Base-by-base conservation (phyloP, 2,113 vertebrate species). In the Brachyhypopomus occidentalis region DNA sequence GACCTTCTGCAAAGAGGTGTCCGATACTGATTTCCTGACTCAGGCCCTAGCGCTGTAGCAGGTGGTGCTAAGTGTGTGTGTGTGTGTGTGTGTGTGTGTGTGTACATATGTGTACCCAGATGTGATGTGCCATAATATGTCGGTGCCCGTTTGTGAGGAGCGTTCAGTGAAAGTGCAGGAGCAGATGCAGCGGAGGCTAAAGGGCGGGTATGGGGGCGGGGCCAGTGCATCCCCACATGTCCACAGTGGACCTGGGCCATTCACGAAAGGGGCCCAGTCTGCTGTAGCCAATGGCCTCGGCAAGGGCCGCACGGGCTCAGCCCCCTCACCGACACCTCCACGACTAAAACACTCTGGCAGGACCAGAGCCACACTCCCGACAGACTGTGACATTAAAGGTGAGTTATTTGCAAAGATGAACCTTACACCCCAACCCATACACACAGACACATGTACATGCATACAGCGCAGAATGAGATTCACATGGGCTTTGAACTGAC, bases 101-200 rank as follows among this genome's bases (percentile, higher is more conserved):
- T 74, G 70, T 67, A 5, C 67, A 30, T 72, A 2, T 59, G 20
- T 76, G n/a, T 73, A 74, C 27, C 14, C 58, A 87, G 86, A 87
- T n/a, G 62, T 85, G 59, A 55, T 75, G 45, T 85, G 92, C 64
- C 92, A 92, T 19, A 91, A 91, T 80, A 91, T 92, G 86, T 82
- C 88, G 67, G 90, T 90, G 84, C 92, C 90, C 72, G 91, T 91
- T 59, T 85, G 89, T 52, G 91, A 94, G 0, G 93, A 95, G 81
- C 90, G 92, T 41, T 88, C 89, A 66, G 83, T 89, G 73, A 95
- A 95, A 91, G 90, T 89, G 84, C 92, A 92, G 84, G 95, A 95
- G 1, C 91, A 93, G 81, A 86, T 93, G 83, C 93, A 93, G 86
- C 92, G 94, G 78, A 92, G 92, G 16, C 86, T 92, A 81, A 94